Base-by-base conservation (phyloP, 2,888 invertebrate species). In the Sinohyriopsis cumingii region DNA sequence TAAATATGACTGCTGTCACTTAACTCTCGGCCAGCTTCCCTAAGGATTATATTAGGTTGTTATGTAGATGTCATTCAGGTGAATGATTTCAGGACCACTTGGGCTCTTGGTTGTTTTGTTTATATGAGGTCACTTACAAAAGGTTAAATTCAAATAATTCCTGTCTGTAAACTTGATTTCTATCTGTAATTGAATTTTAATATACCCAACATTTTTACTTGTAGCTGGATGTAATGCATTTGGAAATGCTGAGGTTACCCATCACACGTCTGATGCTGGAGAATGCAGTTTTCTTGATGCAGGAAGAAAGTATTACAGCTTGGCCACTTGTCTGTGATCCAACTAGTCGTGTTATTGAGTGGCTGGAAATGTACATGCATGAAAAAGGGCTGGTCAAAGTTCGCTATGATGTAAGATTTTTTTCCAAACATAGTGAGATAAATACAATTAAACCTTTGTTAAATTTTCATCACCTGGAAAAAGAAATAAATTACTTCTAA, bases 271-370 rank as follows among this genome's bases (percentile, higher is more conserved):
- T 89, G 69, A 86, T 89, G 87, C 76, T 89, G 77, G 89, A 90
- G 82, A 90, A 90, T 74, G 84, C 88, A 20, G 84, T 84, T 57
- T 88, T 88, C 80, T 74, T 90, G 68, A 87, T 89, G 86, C 88
- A 89, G 75, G 87, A 86, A 61, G 85, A 86, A 68, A 86, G 83
- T 68, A 81, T 82, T 56, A 82, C 84, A 61, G 88, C 88, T 53
- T 90, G 90, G 90, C 90, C 89, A 20, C 82, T 90, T 7, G 77
- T 90, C 65, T 89, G 88, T 83, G 90, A 90, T 75, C 87, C 89
- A 19, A 87, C 88, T 45, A 84, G 86, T 55, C 76, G 84, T 22
- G 86, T 85, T 59, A 81, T 89, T 54, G 82, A 85, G 59, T 90
- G 89, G 89, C 75, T 89, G n/a, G 76, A 80, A 24, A 76, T 72